phyloP scores from a whole-genome alignment of 2,888 invertebrate genomes.

The Caenorhabditis wallacei region DNA sequence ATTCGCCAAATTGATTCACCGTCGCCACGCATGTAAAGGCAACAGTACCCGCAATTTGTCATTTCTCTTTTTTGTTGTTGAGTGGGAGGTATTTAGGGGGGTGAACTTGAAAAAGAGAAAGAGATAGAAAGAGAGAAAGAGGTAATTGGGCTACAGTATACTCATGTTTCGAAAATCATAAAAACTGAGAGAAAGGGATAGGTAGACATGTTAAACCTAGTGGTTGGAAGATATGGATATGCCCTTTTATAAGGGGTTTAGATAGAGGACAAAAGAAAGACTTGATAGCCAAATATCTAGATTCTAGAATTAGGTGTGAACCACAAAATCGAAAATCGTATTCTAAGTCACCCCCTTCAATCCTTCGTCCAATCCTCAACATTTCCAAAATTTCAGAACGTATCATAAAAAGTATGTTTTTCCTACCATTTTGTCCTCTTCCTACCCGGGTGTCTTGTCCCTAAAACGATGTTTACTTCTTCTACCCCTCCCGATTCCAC shows the following conservation, averaged over 20 bases:
- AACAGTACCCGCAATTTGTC: conserved; percentile 6
- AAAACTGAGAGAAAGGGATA: neutral
- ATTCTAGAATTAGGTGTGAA: too few relatives aligned
- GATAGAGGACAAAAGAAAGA: too few relatives aligned
- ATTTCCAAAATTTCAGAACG: conserved; percentile 11
- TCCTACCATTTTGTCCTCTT: neutral
- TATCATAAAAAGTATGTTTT: conserved; percentile 20
- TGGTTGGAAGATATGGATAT: too few relatives aligned
- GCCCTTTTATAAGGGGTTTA: too few relatives aligned
- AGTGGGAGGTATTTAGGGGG: neutral
- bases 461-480: conserved; percentile 45
- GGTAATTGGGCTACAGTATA: conserved; percentile 22
- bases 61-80: neutral
- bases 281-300: too few relatives aligned
- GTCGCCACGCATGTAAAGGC: neutral
- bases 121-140: conserved; percentile 9
- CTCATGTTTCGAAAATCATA: conserved; percentile 3
- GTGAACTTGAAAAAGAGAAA: conserved; percentile 6
- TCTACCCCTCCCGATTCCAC: neutral
- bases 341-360: too few relatives aligned
- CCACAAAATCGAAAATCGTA: too few relatives aligned
- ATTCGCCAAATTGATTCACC: conserved; percentile 51
- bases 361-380: too few relatives aligned
- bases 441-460: conserved; percentile 4
- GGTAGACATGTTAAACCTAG: too few relatives aligned